Evolutionary conservation across 2,797 vertebrate species (phyloP).

Genomic region (Notolepis coatsorum): DNA sequence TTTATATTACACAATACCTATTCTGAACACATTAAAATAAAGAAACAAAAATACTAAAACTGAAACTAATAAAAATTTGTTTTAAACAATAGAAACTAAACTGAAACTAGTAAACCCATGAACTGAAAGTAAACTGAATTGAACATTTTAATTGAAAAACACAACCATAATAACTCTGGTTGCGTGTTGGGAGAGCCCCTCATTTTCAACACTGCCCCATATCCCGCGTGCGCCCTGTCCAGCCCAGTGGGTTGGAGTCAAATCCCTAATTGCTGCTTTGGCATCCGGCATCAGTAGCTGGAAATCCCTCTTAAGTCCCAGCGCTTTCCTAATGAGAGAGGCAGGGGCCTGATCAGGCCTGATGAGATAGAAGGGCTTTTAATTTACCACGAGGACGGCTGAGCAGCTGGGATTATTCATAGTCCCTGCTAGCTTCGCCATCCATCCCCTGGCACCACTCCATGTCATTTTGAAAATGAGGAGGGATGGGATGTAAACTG

Average conservation of each 20-base stretch:
- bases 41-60: too few relatives aligned
- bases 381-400: slow-evolving; percentile 71
- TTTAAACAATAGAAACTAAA: too few relatives aligned
- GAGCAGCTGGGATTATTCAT: slow-evolving; percentile 77
- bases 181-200: slow-evolving; percentile 18
- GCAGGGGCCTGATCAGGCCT: slow-evolving; percentile 75
- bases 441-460: slow-evolving; percentile 64
- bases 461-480: slow-evolving; percentile 72
- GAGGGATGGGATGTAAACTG: slow-evolving; percentile 20
- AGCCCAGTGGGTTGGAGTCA: slow-evolving; percentile 66
- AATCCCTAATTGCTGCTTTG: slow-evolving; percentile 77
- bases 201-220: slow-evolving; percentile 37
- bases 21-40: too few relatives aligned
- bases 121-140: too few relatives aligned
- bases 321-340: slow-evolving; percentile 77
- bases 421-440: slow-evolving; percentile 63
- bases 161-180: too few relatives aligned
- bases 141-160: too few relatives aligned
- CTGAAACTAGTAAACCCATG: too few relatives aligned
- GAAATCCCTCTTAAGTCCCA: slow-evolving; percentile 76
- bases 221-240: slow-evolving; percentile 55
- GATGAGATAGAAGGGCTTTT: slow-evolving; percentile 77
- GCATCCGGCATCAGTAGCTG: slow-evolving; percentile 74
- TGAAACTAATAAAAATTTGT: too few relatives aligned
- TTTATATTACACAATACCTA: too few relatives aligned